Percentiles rank a stretch among this genome's conserved stretches.
These are phyloP conservation scores for Sardina pilchardus DNA, from an alignment of 2,113 vertebrate species.

Conservation along the genomic window DNA sequence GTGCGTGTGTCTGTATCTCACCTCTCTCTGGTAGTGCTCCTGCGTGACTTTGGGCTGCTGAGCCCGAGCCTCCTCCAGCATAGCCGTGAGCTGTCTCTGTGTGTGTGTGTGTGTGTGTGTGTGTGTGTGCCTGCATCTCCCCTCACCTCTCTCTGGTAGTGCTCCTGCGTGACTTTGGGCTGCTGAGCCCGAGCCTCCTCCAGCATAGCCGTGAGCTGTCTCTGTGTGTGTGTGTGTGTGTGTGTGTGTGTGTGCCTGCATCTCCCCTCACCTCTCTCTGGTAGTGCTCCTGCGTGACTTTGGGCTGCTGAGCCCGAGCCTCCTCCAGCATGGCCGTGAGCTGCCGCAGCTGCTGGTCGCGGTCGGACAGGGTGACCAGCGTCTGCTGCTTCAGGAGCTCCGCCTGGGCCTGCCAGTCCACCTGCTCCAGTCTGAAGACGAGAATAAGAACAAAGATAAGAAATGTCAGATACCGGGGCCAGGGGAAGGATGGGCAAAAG, in stretches of 20 bases:
- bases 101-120: slow-evolving; percentile 32
- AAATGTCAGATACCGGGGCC: not conserved
- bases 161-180: slow-evolving; percentile 62
- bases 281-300: slow-evolving; percentile 61
- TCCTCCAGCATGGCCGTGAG: slow-evolving; percentile 75
- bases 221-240: slow-evolving; percentile 16
- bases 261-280: slow-evolving; percentile 78
- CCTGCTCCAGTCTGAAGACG: slow-evolving; percentile 68
- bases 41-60: slow-evolving; percentile 59
- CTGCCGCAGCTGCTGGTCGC: slow-evolving; percentile 80
- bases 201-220: too few relatives aligned
- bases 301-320: slow-evolving; percentile 56
- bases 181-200: slow-evolving; percentile 45
- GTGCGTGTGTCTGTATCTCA: slow-evolving; percentile 48
- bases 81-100: too few relatives aligned
- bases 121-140: slow-evolving; percentile 62
- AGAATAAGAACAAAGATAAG: too few relatives aligned
- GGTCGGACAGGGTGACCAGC: slow-evolving; percentile 78
- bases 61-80: too few relatives aligned
- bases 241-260: slow-evolving; percentile 33
- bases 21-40: slow-evolving; percentile 73
- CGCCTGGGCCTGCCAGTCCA: slow-evolving; percentile 77
- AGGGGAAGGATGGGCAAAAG: not conserved
- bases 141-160: slow-evolving; percentile 74
- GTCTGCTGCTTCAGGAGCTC: slow-evolving; percentile 83